Percentiles rank a stretch among this genome's conserved stretches.
Conservation (phyloP, 2,797 vertebrate genomes). For the Sebastes aleutianus region DNA sequence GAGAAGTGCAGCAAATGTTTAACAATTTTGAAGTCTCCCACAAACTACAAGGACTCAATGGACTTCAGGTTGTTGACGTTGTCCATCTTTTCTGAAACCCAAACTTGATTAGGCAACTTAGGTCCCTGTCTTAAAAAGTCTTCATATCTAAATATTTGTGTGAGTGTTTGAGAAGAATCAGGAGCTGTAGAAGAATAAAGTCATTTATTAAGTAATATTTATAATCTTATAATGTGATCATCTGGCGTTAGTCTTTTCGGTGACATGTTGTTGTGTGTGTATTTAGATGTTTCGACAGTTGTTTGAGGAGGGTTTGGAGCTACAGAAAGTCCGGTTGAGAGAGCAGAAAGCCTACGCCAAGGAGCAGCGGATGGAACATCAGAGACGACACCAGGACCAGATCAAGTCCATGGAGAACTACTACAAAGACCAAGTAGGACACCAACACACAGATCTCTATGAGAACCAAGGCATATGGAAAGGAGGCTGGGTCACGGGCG, state of each 20-base stretch:
- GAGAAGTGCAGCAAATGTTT: not conserved
- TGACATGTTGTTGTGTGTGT: not conserved
- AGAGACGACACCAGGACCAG: constrained; percentile 83
- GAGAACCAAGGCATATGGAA: too few relatives aligned
- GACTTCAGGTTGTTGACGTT: not conserved
- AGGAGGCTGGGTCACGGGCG: too few relatives aligned
- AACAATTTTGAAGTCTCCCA: not conserved
- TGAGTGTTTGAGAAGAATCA: not conserved
- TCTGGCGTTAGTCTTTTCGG: not conserved
- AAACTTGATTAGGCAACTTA: not conserved
- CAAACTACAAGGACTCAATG: not conserved
- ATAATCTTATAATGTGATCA: too few relatives aligned
- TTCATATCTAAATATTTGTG: not conserved
- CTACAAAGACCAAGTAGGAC: constrained; percentile 92
- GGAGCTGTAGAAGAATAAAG: too few relatives aligned
- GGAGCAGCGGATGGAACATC: constrained; percentile 87
- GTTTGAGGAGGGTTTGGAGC: constrained; percentile 92
- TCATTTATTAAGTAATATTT: too few relatives aligned
- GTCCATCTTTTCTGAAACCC: not conserved
- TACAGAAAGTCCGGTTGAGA: constrained; percentile 89
- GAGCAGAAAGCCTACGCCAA: constrained; percentile 86
- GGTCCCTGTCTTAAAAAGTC: not conserved
- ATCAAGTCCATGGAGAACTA: constrained; percentile 95
- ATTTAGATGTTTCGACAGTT: constrained; percentile 91
- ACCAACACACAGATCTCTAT: not conserved